These are phyloP conservation scores for Stegodyphus dumicola DNA, from an alignment of 1,140 invertebrate genomes.

Conservation along the genomic window DNA sequence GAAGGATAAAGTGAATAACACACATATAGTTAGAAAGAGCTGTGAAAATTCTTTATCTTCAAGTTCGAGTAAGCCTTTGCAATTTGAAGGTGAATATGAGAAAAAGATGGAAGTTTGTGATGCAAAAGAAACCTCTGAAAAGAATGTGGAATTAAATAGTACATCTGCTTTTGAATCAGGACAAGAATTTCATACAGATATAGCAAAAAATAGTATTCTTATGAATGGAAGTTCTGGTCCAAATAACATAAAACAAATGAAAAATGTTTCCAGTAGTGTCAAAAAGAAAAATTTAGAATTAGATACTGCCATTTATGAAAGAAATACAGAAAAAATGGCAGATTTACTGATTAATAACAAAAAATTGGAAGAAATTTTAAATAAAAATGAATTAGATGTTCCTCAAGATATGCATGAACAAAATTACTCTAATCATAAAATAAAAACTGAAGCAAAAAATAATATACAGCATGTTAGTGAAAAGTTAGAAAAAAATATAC, in stretches of 20 bases:
- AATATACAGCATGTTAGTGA: not conserved
- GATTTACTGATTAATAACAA: slow-evolving; percentile 53
- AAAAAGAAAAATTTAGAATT: slow-evolving; percentile 25
- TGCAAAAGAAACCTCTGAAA: not conserved
- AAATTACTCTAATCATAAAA: slow-evolving; percentile 2
- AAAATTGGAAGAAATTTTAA: slow-evolving; percentile 46
- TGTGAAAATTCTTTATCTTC: not conserved
- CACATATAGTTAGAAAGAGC: not conserved
- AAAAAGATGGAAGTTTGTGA: slow-evolving; percentile 29
- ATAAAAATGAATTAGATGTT: slow-evolving; percentile 45
- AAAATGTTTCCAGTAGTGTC: not conserved
- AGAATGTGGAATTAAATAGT: not conserved
- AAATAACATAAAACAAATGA: slow-evolving; percentile 14
- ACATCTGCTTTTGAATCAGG: not conserved
- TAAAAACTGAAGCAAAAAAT: slow-evolving; percentile 12
- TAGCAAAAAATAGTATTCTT: not conserved
- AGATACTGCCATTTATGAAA: slow-evolving; percentile 27
- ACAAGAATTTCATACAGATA: not conserved
- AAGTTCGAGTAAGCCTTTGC: not conserved
- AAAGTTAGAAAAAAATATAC: slow-evolving; percentile 63
- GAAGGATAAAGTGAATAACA: not conserved
- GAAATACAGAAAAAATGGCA: slow-evolving; percentile 57
- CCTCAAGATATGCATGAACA: not conserved
- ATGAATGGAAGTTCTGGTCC: not conserved
- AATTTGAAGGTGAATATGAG: not conserved